These are phyloP conservation scores for Lepidostoma basale DNA, from an alignment of 1,140 invertebrate genomes.

Conservation along the genomic window DNA sequence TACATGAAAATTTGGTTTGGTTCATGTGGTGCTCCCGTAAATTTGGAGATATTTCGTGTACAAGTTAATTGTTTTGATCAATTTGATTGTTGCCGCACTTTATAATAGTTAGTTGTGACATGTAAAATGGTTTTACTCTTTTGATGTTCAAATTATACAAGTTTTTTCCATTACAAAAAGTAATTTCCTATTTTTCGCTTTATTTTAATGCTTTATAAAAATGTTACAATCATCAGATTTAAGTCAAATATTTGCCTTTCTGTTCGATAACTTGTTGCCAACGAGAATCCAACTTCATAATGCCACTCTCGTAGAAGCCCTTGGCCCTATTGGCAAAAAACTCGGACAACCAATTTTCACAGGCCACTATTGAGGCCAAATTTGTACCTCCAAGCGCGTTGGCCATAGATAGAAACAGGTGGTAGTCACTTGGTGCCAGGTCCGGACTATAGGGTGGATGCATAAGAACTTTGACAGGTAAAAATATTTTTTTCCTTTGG, in stretches of 20 bases:
- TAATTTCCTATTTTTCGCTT: no score
- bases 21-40: no score
- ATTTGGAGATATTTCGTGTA: no score
- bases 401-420: conserved; percentile 7
- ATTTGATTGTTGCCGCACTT: no score
- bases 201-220: no score
- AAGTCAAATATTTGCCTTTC: not conserved
- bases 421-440: conserved; percentile 7
- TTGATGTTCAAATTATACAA: no score
- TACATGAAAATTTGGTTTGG: no score
- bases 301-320: conserved; percentile 4
- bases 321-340: conserved; percentile 12
- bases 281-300: conserved; percentile 3
- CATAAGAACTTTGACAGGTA: conserved; percentile 14
- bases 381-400: conserved; percentile 6
- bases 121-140: no score
- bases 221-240: conserved; percentile 10
- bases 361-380: conserved; percentile 7
- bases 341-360: conserved; percentile 9
- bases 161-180: no score
- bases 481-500: no score
- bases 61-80: no score
- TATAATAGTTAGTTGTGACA: no score
- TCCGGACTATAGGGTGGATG: conserved; percentile 7
- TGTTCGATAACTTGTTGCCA: conserved; percentile 11